Conservation (phyloP, 2,113 vertebrate species). For the Columba livia region DNA sequence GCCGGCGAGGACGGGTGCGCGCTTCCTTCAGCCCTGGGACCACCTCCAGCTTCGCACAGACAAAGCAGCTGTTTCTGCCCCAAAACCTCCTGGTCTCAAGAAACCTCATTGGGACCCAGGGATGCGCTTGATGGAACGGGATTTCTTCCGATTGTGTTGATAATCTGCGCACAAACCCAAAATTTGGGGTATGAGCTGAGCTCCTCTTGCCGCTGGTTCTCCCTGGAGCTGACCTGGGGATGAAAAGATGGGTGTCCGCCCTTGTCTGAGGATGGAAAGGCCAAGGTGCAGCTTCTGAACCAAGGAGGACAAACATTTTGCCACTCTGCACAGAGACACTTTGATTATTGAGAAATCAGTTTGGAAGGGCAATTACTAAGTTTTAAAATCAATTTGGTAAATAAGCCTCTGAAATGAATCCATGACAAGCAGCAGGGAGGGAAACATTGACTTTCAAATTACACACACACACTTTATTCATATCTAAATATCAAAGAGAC, state of each 20-base stretch:
- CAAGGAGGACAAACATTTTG: slow-evolving; percentile 21
- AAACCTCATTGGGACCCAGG: accelerated
- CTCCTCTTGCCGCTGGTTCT: neutral
- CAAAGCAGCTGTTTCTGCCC: neutral
- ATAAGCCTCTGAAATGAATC: slow-evolving; percentile 39
- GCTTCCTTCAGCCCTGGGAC: neutral
- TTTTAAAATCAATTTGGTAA: slow-evolving; percentile 50
- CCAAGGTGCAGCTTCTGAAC: accelerated
- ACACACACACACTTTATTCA: slow-evolving; percentile 9
- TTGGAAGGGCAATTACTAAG: slow-evolving; percentile 37
- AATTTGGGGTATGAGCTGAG: neutral
- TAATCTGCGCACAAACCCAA: neutral
- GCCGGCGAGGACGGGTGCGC: neutral
- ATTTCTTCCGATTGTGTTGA: accelerated
- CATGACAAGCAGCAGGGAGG: slow-evolving; percentile 34
- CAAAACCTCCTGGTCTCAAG: neutral
- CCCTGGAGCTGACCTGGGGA: neutral
- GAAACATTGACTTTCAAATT: slow-evolving; percentile 58
- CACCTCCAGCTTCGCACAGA: neutral
- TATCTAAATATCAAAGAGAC: slow-evolving; percentile 59
- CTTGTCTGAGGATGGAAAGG: neutral
- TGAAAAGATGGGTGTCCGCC: neutral
- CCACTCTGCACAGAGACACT: neutral
- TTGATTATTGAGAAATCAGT: slow-evolving; percentile 50
- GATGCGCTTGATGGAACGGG: neutral